Conservation (phyloP, 2,113 vertebrate genomes). For the Promerops cafer region DNA sequence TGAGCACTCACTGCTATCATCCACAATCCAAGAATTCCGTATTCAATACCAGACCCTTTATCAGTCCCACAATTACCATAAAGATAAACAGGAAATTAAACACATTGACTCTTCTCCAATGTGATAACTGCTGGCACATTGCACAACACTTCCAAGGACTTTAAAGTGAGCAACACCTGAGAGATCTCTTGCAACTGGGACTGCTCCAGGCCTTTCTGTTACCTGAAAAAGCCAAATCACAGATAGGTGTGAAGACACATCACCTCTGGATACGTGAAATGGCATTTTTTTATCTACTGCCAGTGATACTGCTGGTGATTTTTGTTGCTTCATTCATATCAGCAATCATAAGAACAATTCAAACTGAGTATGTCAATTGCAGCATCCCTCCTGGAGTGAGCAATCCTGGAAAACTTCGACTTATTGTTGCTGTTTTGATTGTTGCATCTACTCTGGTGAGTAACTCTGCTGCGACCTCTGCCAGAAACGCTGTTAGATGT, state of each 20-base stretch:
- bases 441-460: neutral
- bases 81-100: constrained; percentile 7
- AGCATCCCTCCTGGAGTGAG: neutral
- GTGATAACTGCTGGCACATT: neutral
- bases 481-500: neutral
- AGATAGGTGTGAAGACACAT: neutral
- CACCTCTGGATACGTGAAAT: neutral
- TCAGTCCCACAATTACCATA: neutral
- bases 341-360: neutral
- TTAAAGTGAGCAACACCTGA: neutral
- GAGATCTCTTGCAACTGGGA: neutral
- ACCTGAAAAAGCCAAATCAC: neutral
- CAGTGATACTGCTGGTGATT: neutral
- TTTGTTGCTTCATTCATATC: neutral
- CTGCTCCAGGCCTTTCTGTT: neutral
- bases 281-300: neutral
- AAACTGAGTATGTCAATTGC: neutral
- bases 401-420: neutral
- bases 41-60: neutral
- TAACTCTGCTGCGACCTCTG: neutral
- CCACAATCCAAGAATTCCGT: neutral
- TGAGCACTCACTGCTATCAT: neutral
- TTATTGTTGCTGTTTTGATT: neutral
- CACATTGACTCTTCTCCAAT: neutral
- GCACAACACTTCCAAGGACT: neutral